Conservation (phyloP, 2,888 invertebrate genomes). For the Caenorhabditis sinica region DNA sequence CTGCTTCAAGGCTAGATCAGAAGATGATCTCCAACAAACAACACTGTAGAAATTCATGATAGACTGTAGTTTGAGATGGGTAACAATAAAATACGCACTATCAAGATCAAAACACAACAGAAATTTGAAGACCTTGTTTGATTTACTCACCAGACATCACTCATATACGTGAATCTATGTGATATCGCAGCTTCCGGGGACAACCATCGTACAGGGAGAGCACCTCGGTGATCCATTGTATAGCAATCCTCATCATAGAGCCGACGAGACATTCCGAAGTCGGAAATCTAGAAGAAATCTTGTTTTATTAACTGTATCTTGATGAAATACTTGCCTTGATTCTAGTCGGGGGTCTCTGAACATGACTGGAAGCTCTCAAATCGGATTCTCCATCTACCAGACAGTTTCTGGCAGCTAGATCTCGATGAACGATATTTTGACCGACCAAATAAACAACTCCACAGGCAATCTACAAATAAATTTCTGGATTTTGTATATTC, state of each 20-base stretch:
- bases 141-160: conserved; percentile 92
- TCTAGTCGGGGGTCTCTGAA: conserved; percentile 75
- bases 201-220: conserved; percentile 90
- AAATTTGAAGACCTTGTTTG: not conserved
- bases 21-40: conserved; percentile 11
- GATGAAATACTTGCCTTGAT: conserved; percentile 71
- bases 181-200: conserved; percentile 97
- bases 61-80: not conserved
- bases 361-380: conserved; percentile 64
- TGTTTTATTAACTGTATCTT: too few species aligned
- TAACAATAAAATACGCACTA: not conserved
- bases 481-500: not conserved
- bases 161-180: conserved; percentile 97
- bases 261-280: conserved; percentile 82
- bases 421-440: conserved; percentile 94
- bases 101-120: not conserved
- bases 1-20: conserved; percentile 1
- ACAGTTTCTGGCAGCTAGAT: conserved; percentile 94
- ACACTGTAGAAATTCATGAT: not conserved
- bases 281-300: conserved; percentile 74
- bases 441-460: conserved; percentile 87
- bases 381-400: conserved; percentile 87
- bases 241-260: conserved; percentile 81
- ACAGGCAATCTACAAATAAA: conserved; percentile 89
- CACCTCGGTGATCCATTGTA: conserved; percentile 72